These are phyloP conservation scores for Papilio glaucus DNA, from an alignment of 1,140 invertebrate genomes.

Conservation along the genomic window DNA sequence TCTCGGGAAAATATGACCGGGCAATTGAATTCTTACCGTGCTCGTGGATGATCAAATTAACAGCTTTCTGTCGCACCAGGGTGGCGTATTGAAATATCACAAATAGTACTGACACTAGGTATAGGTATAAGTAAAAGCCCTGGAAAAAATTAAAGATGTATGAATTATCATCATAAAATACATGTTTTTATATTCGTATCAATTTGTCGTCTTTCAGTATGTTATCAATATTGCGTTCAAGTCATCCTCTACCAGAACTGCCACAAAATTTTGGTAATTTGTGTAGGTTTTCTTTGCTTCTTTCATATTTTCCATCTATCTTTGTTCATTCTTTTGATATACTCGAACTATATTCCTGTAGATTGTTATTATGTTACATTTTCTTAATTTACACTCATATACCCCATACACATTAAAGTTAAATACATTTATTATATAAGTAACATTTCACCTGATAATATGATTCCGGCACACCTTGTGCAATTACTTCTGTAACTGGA, in stretches of 20 bases:
- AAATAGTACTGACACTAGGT: constrained; percentile 90
- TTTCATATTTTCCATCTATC: too few species aligned
- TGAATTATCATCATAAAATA: constrained; percentile 11
- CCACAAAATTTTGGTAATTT: too few species aligned
- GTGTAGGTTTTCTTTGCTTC: too few species aligned
- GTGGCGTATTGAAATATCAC: constrained; percentile 92
- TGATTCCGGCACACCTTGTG: constrained; percentile 85
- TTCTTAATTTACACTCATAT: background rate
- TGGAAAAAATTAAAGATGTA: constrained; percentile 77
- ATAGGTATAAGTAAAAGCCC: constrained; percentile 94
- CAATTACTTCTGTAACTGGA: constrained; percentile 88
- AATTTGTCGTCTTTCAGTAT: too few species aligned
- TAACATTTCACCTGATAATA: constrained; percentile 85
- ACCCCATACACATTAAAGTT: background rate
- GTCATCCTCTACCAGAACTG: too few species aligned
- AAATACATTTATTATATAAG: background rate
- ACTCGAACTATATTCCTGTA: too few species aligned
- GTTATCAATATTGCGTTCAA: too few species aligned
- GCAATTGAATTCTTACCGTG: constrained; percentile 63
- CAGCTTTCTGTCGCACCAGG: constrained; percentile 74
- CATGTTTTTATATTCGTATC: too few species aligned
- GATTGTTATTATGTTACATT: too few species aligned
- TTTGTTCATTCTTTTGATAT: too few species aligned
- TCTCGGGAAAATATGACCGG: constrained; percentile 26
- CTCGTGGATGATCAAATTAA: constrained; percentile 70